Percentiles rank a stretch among this genome's conserved stretches.
Evolutionary conservation across 2,113 vertebrate genomes (phyloP).

Genomic region (Danionella cerebrum): DNA sequence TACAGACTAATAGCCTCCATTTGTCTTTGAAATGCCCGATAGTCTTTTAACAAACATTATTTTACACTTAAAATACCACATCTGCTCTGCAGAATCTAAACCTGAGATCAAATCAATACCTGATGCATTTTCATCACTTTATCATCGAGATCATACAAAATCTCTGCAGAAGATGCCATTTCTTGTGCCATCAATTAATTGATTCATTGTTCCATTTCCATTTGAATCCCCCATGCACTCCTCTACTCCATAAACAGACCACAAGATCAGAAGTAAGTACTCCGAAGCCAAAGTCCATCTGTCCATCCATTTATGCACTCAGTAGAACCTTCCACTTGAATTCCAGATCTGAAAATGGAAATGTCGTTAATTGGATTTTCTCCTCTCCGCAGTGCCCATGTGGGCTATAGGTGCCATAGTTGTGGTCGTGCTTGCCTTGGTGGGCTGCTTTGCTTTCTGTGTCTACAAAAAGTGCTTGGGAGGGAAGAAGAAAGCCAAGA

Average conservation of each 20-base stretch:
- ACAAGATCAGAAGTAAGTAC: constrained; percentile 67
- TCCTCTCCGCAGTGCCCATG: constrained; percentile 67
- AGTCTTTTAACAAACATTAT: too few species aligned
- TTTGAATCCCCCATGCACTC: not conserved
- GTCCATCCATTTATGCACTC: not conserved
- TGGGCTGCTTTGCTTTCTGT: constrained; percentile 71
- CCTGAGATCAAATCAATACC: too few species aligned
- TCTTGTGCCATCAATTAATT: not conserved
- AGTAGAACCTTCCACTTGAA: too few species aligned
- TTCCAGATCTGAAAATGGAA: too few species aligned
- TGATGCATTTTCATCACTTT: not conserved
- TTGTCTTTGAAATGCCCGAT: too few species aligned
- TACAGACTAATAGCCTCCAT: too few species aligned
- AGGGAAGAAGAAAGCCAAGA: constrained; percentile 70
- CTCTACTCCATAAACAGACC: constrained; percentile 49
- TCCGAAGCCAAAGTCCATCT: too few species aligned
- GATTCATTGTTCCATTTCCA: constrained; percentile 1
- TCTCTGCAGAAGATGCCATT: not conserved
- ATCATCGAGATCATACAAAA: not conserved
- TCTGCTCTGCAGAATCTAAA: too few species aligned
- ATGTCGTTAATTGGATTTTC: not conserved
- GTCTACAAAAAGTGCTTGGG: constrained; percentile 72
- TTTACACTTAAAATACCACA: too few species aligned
- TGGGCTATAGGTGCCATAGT: constrained; percentile 78
- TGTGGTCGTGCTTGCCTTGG: constrained; percentile 65